phyloP scores from a whole-genome alignment of 2,113 vertebrate species.

The Mesoclemmys tuberculata region DNA sequence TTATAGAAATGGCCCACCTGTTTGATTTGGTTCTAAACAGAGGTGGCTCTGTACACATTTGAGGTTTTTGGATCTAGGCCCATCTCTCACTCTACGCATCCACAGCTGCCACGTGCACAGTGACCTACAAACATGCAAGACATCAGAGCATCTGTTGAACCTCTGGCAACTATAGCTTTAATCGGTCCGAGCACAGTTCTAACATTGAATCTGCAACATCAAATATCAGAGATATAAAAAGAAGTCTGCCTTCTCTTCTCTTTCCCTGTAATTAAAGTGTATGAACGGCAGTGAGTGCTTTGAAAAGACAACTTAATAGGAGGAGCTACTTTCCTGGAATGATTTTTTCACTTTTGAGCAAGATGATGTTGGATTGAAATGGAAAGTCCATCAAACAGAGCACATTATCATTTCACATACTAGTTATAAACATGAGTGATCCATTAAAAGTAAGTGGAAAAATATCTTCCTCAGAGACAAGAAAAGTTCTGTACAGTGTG shows the following conservation, averaged over 20 bases:
- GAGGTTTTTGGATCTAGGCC: background rate
- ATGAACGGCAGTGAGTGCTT: background rate
- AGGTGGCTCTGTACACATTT: background rate
- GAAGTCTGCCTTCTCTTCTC: slow-evolving; percentile 6
- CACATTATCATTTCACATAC: background rate
- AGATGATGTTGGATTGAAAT: slow-evolving; percentile 49
- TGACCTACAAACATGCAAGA: background rate
- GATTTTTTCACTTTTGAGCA: background rate
- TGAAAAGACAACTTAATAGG: background rate
- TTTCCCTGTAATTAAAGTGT: slow-evolving; percentile 26
- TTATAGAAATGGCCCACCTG: background rate
- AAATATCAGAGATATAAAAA: background rate
- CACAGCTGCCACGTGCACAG: background rate
- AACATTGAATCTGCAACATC: background rate
- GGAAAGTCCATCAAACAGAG: slow-evolving; percentile 54
- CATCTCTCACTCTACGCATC: accelerated
- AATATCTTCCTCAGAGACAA: background rate
- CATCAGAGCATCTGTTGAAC: background rate
- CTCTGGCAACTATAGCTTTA: background rate
- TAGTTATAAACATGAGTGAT: slow-evolving; percentile 39
- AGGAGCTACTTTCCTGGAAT: slow-evolving; percentile 48
- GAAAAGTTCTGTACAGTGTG: background rate
- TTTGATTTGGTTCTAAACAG: background rate
- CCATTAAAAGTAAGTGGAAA: slow-evolving; percentile 62
- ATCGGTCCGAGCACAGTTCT: background rate